These are phyloP conservation scores for Cygnus atratus DNA, from an alignment of 2,113 vertebrate genomes.

Conservation along the genomic window DNA sequence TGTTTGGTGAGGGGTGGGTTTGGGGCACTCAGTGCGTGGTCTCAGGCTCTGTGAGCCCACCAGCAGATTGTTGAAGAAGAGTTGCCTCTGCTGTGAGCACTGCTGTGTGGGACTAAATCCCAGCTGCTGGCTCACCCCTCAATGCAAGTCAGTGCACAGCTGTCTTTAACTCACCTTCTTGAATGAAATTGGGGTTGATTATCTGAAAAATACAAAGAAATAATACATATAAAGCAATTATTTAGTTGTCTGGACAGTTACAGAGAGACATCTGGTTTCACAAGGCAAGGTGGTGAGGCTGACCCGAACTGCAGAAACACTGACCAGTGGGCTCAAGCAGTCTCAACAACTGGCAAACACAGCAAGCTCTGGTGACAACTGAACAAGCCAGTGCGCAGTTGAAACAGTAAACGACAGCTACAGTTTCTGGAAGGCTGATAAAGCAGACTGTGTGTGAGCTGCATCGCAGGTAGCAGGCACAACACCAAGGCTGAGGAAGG, in stretches of 20 bases:
- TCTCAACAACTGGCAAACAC: neutral
- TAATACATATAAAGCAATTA: neutral
- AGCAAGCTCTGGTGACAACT: neutral
- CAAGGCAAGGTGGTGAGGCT: neutral
- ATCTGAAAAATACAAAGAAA: conserved; percentile 86
- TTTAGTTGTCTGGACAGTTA: conserved; percentile 40
- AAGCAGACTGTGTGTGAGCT: neutral
- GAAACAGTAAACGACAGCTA: neutral
- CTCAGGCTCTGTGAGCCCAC: neutral
- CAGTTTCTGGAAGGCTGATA: neutral
- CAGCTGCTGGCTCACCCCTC: neutral
- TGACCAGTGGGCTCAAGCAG: neutral
- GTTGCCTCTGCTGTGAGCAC: neutral
- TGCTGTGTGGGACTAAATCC: neutral
- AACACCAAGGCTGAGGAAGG: neutral
- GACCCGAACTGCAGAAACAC: neutral
- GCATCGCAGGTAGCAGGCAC: neutral
- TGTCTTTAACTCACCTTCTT: conserved; percentile 89
- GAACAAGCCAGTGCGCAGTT: neutral
- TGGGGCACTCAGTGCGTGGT: neutral
- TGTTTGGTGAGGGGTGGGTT: neutral
- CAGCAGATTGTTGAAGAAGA: neutral
- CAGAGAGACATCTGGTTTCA: neutral
- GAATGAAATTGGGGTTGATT: conserved; percentile 99
- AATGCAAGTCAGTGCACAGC: neutral